Base-by-base conservation (phyloP, 1,140 invertebrate species). In the Apolygus lucorum region DNA sequence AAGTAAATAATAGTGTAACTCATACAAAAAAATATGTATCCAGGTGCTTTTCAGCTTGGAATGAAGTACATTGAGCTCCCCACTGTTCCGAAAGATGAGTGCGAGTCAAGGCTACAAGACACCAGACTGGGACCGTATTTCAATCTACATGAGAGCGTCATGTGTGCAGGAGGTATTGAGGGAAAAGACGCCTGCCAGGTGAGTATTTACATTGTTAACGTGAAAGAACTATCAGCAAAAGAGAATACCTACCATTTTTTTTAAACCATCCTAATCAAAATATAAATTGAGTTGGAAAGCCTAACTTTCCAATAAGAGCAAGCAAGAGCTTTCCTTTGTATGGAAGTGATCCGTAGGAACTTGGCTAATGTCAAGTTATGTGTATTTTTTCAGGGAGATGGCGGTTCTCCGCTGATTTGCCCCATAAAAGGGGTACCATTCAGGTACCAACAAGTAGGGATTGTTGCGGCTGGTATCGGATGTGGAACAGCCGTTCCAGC, bases 381-480 rank as follows among this genome's bases (percentile, higher is more conserved):
- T 28, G 52, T 62, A 74, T 69, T 70, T 68, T 74, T 79, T 76
- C 76, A 88, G 83, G 88, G 90, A 72, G 90, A 91, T 74, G 89
- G 89, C 13, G 90, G 90, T 24, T 86, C 87, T 0, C 88, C 89
- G 0, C 77, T 91, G 4, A 83, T 84, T 0, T 91, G 89, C 73
- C 83, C 84, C 2, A 72, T 76, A 59, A 67, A 70, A 64, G 52
- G 54, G 26, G n/a, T 74, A 68, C 72, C 73, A 68, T 72, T 84
- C 67, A 78, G 81, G 2, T 86, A 84, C 75, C 79, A 83, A 26
- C 81, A 88, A 13, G 82, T 81, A 11, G 89, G 89, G 1, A 79
- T 90, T 21, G 88, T 90, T 0, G 84, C 86, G 17, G 90, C 88
- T 88, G 88, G 87, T 28, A 84, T 89, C 69, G 84, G 82, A 26